Percentiles rank a stretch among this genome's conserved stretches.
Evolutionary conservation across 2,888 invertebrate genomes (phyloP).

Genomic region (Stictocephala bisonia): DNA sequence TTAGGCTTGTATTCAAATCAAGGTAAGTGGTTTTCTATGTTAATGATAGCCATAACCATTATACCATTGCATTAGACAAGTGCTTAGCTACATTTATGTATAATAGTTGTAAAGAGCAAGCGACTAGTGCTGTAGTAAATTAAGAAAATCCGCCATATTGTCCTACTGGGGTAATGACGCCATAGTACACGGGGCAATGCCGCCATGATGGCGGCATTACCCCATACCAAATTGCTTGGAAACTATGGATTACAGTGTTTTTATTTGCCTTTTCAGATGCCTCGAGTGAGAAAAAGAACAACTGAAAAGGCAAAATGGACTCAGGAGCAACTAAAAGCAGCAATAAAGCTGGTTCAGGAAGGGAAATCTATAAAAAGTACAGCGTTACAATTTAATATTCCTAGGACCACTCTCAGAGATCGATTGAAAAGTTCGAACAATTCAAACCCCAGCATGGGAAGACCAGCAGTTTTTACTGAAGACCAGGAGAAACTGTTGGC

Average conservation of each 20-base stretch:
- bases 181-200: neutral
- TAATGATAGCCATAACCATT: too few species aligned
- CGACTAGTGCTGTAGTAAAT: too few species aligned
- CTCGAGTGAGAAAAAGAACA: neutral
- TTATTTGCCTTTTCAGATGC: constrained; percentile 15
- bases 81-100: too few species aligned
- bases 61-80: too few species aligned
- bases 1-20: too few species aligned
- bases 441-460: neutral
- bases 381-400: constrained; percentile 7
- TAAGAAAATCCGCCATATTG: constrained; percentile 19
- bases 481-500: constrained; percentile 18
- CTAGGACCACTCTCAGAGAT: constrained; percentile 11
- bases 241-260: neutral
- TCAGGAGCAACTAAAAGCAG: constrained; percentile 5
- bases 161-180: neutral
- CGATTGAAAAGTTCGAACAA: neutral
- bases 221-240: neutral
- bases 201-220: neutral
- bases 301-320: constrained; percentile 30
- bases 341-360: too few species aligned
- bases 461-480: neutral
- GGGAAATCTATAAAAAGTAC: constrained; percentile 14
- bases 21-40: too few species aligned
- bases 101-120: too few species aligned